phyloP scores from a whole-genome alignment of 1,140 invertebrate genomes.

The Sarcophaga bullata region DNA sequence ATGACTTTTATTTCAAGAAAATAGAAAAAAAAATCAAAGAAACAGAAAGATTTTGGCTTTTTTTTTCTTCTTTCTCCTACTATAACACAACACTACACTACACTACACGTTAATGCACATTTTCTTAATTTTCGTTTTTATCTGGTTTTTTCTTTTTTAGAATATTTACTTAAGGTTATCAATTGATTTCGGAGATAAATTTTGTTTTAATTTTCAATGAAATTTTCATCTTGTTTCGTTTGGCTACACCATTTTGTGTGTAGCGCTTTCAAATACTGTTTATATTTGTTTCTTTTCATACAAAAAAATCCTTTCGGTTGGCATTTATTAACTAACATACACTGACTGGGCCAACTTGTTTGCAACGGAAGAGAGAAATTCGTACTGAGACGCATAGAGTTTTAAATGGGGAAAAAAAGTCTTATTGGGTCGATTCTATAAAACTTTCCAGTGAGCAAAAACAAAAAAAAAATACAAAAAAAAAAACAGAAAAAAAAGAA shows the following conservation, averaged over 20 bases:
- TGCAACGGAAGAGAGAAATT: slow-evolving; percentile 33
- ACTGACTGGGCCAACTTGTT: slow-evolving; percentile 21
- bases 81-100: neutral
- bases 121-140: neutral
- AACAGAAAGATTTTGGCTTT: neutral
- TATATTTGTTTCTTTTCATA: neutral
- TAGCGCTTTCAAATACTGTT: neutral
- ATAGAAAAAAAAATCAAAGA: no score
- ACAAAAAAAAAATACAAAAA: no score
- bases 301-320: slow-evolving; percentile 6
- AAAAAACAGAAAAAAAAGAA: no score
- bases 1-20: neutral
- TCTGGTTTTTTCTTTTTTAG: neutral
- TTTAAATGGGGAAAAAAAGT: neutral
- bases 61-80: neutral
- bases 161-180: neutral
- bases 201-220: neutral
- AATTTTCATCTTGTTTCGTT: neutral
- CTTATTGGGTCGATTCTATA: slow-evolving; percentile 20
- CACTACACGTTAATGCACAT: neutral
- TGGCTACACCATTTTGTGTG: neutral
- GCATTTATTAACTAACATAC: slow-evolving; percentile 3
- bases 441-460: slow-evolving; percentile 23
- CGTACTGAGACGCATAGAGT: slow-evolving; percentile 1
- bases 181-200: neutral